phyloP scores from a whole-genome alignment of 2,888 invertebrate genomes.

The Trisateles emortualis region DNA sequence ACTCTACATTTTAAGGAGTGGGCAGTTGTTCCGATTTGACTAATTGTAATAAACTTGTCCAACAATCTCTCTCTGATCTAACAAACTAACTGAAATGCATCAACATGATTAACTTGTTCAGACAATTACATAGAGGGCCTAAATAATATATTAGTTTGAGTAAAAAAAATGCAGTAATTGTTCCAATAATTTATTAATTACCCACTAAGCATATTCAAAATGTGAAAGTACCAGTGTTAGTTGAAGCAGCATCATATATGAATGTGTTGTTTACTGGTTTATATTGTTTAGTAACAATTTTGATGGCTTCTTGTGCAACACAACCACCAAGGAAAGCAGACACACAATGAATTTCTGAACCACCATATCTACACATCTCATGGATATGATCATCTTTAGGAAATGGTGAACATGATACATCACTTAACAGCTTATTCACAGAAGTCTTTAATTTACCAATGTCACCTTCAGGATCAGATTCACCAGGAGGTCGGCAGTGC shows the following conservation, averaged over 20 bases:
- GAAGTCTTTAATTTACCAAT: conserved; percentile 94
- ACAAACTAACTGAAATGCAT: too few species aligned
- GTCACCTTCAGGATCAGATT: conserved; percentile 96
- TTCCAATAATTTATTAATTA: conserved; percentile 49
- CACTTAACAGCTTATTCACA: conserved; percentile 91
- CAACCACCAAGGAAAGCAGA: conserved; percentile 97
- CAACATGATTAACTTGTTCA: too few species aligned
- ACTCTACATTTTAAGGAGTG: too few species aligned
- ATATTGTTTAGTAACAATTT: conserved; percentile 98
- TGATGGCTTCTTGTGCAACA: conserved; percentile 98
- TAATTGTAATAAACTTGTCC: too few species aligned
- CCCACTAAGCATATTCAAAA: conserved; percentile 79
- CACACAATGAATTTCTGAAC: conserved; percentile 97
- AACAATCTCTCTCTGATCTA: too few species aligned
- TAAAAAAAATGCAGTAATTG: not conserved
- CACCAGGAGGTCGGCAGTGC: conserved; percentile 96
- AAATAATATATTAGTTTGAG: too few species aligned
- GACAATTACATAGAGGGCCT: too few species aligned
- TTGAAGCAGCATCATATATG: conserved; percentile 97
- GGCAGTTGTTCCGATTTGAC: too few species aligned
- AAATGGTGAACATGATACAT: conserved; percentile 93
- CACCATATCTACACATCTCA: conserved; percentile 98
- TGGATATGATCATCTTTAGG: conserved; percentile 97
- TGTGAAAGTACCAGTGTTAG: conserved; percentile 93
- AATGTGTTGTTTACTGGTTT: conserved; percentile 98